Conservation (phyloP, 1,140 invertebrate species). For the Dufourea novaeangliae region DNA sequence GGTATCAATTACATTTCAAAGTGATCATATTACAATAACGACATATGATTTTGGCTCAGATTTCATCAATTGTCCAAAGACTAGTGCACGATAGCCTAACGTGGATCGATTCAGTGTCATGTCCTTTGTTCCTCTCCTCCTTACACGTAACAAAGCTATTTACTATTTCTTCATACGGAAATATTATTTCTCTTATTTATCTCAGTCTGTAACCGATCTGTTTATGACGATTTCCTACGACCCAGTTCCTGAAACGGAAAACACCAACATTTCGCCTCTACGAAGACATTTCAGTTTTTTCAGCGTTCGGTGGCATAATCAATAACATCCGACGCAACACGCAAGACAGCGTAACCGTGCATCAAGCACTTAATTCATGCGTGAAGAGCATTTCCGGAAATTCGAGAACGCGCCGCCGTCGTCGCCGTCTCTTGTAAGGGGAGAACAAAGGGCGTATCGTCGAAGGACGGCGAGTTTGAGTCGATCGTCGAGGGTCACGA, state of each 20-base stretch:
- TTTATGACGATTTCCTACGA: not conserved
- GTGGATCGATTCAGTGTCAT: not conserved
- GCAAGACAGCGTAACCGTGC: not conserved
- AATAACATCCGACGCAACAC: slow-evolving; percentile 11
- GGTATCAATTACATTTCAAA: too few relatives aligned
- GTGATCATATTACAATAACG: too few relatives aligned
- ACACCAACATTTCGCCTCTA: not conserved
- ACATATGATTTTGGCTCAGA: too few relatives aligned
- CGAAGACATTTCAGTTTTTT: not conserved
- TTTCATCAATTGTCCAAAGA: too few relatives aligned
- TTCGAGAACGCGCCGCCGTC: slow-evolving; percentile 21
- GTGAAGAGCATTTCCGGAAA: slow-evolving; percentile 42
- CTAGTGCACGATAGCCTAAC: too few relatives aligned
- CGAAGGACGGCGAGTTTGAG: slow-evolving; percentile 32
- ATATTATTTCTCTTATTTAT: not conserved
- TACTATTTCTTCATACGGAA: not conserved
- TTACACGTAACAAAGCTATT: not conserved
- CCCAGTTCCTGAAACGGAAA: not conserved
- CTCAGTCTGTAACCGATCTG: not conserved
- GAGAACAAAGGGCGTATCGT: slow-evolving; percentile 40
- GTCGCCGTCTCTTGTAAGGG: slow-evolving; percentile 22
- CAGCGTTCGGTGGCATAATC: slow-evolving; percentile 2
- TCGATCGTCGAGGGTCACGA: slow-evolving; percentile 48
- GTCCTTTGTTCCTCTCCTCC: not conserved
- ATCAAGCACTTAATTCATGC: not conserved